Evolutionary conservation across 1,140 invertebrate species (phyloP).

Genomic region (Subanguina moxae): DNA sequence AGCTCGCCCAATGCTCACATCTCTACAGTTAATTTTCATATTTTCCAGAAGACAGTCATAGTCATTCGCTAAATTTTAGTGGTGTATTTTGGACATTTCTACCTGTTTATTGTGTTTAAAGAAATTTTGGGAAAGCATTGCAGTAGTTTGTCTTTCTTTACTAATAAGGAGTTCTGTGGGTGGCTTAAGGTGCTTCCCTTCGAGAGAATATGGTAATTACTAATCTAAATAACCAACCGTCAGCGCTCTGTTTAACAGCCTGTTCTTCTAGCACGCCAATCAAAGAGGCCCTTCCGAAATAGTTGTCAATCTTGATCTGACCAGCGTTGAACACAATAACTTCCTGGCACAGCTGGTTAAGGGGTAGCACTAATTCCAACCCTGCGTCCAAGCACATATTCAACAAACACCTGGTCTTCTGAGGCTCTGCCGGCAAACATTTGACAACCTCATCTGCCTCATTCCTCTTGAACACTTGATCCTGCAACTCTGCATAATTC

Average conservation of each 20-base stretch:
- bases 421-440: constrained; percentile 10
- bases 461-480: constrained; percentile 65
- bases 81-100: too few species aligned
- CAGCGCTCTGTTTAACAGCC: neutral
- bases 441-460: neutral
- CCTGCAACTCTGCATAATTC: constrained; percentile 78
- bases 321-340: constrained; percentile 31
- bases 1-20: constrained; percentile 16
- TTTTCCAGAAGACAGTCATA: constrained; percentile 47
- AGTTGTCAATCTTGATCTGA: constrained; percentile 26
- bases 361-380: constrained; percentile 34
- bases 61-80: constrained; percentile 12
- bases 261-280: constrained; percentile 28
- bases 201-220: too few species aligned
- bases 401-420: constrained; percentile 39
- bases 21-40: constrained; percentile 22
- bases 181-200: too few species aligned
- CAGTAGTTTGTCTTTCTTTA: too few species aligned
- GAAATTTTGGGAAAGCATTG: too few species aligned
- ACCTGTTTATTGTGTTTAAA: too few species aligned
- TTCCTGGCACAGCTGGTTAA: constrained; percentile 44
- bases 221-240: constrained; percentile 14
- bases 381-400: constrained; percentile 31
- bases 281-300: constrained; percentile 27
- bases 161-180: too few species aligned